Evolutionary conservation across 2,797 vertebrate species (phyloP).

Genomic region (Ibycter americanus): DNA sequence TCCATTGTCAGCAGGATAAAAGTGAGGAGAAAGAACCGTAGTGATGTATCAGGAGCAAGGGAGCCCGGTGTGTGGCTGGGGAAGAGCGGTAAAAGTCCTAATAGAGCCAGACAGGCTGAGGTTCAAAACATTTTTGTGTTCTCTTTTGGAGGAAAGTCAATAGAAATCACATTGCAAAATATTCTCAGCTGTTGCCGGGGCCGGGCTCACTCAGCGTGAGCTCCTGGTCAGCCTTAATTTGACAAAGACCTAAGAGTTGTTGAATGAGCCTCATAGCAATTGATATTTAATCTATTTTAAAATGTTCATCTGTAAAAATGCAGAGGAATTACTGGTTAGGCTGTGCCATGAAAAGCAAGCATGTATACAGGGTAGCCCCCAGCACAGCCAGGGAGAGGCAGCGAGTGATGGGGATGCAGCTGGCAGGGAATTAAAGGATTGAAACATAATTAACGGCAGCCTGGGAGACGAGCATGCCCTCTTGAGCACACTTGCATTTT

Average conservation of each 20-base stretch:
- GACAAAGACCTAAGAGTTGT: not conserved
- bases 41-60: not conserved
- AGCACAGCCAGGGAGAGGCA: not conserved
- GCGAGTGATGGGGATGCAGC: rapidly evolving
- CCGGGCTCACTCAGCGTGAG: not conserved
- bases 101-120: not conserved
- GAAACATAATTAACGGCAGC: not conserved
- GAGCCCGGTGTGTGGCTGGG: rapidly evolving
- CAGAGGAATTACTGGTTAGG: not conserved
- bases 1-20: not conserved
- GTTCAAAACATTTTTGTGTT: not conserved
- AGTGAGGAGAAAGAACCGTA: rapidly evolving
- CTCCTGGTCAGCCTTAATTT: not conserved
- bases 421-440: not conserved
- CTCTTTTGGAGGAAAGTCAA: not conserved
- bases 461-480: not conserved
- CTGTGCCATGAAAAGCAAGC: not conserved
- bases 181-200: rapidly evolving
- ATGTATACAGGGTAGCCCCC: rapidly evolving
- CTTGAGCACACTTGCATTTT: rapidly evolving
- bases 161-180: not conserved
- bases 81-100: not conserved
- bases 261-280: not conserved
- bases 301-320: not conserved
- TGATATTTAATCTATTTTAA: not conserved